Percentiles rank a stretch among this genome's conserved stretches.
Conservation (phyloP, 2,797 vertebrate genomes). For the Schizopygopsis pylzovi region DNA sequence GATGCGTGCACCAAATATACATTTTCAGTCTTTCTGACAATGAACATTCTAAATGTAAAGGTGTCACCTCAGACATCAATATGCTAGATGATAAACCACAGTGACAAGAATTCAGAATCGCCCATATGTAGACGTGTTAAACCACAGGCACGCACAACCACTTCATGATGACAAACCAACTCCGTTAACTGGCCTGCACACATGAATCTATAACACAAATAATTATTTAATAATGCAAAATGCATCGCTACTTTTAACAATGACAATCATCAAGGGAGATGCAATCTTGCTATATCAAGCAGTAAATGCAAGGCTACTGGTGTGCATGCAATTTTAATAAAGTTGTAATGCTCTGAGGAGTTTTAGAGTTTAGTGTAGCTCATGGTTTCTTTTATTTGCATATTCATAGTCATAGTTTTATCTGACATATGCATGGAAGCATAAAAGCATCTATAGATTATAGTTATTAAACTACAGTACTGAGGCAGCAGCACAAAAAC, state of each 20-base stretch:
- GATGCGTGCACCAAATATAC: neutral
- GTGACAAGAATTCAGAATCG: slow-evolving; percentile 2
- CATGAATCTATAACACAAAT: neutral
- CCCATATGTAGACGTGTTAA: neutral
- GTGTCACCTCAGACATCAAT: slow-evolving; percentile 3
- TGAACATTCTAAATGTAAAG: neutral
- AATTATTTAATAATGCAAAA: slow-evolving; percentile 6
- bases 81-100: slow-evolving; percentile 6
- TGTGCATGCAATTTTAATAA: slow-evolving; percentile 17
- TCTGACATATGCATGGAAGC: neutral
- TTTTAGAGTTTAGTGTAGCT: neutral
- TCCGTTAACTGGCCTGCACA: neutral
- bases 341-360: neutral
- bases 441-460: neutral
- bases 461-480: neutral
- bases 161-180: slow-evolving; percentile 5
- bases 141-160: slow-evolving; percentile 17
- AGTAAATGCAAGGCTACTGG: neutral
- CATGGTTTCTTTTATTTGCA: slow-evolving; percentile 15
- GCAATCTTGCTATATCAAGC: slow-evolving; percentile 11
- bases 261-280: neutral
- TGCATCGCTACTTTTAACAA: neutral
- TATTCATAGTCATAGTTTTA: neutral
- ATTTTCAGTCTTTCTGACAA: neutral
- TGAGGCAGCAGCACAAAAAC: slow-evolving; percentile 2